Conservation (phyloP, 2,888 invertebrate species). For the Eupeodes latifasciatus region DNA sequence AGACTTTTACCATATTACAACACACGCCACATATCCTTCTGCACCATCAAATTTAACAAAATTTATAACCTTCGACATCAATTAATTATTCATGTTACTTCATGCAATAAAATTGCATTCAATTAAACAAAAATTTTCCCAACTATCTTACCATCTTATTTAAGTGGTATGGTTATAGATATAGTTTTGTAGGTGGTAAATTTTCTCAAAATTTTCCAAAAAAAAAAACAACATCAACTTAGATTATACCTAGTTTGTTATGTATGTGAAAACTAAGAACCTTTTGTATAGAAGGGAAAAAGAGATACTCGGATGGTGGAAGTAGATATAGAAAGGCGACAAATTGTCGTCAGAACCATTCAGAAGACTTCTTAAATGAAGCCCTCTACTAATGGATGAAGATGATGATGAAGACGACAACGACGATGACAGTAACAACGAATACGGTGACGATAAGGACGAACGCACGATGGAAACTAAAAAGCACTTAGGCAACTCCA, state of each 20-base stretch:
- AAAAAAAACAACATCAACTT: neutral
- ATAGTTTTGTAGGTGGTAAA: slow-evolving; percentile 30
- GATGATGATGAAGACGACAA: slow-evolving; percentile 19
- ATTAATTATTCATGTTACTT: slow-evolving; percentile 62
- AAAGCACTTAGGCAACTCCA: slow-evolving; percentile 75
- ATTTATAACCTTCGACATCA: slow-evolving; percentile 54
- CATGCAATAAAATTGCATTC: slow-evolving; percentile 69
- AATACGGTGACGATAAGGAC: neutral
- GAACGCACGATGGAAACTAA: slow-evolving; percentile 48
- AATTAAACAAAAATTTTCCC: slow-evolving; percentile 63
- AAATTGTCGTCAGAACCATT: slow-evolving; percentile 72
- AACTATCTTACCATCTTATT: slow-evolving; percentile 32
- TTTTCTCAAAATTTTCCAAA: slow-evolving; percentile 37
- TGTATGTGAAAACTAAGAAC: neutral
- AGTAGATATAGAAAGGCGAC: slow-evolving; percentile 48
- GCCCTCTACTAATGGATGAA: slow-evolving; percentile 66
- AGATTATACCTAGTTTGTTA: neutral
- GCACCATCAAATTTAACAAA: slow-evolving; percentile 15
- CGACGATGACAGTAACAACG: neutral
- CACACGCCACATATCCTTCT: neutral
- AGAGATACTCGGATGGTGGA: neutral
- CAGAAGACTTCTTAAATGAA: slow-evolving; percentile 65
- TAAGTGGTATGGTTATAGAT: slow-evolving; percentile 17
- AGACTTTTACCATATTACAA: neutral
- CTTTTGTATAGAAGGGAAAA: neutral